phyloP scores from a whole-genome alignment of 2,888 invertebrate genomes.

The Caenorhabditis panamensis region DNA sequence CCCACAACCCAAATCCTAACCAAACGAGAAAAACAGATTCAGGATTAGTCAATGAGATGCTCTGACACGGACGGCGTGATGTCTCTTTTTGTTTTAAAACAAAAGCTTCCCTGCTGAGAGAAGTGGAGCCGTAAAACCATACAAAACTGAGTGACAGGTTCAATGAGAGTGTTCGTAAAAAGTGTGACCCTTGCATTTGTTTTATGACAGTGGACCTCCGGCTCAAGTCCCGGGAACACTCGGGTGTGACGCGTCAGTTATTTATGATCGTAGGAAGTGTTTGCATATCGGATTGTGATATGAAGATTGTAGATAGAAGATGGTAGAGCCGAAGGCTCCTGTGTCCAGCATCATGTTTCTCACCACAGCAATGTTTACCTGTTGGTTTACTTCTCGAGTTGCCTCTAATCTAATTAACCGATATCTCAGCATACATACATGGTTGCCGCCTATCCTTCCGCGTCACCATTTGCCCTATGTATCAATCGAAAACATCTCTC shows the following conservation, averaged over 20 bases:
- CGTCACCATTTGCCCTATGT: constrained; percentile 18
- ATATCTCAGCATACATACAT: not conserved
- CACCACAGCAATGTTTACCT: not conserved
- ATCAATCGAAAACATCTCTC: constrained; percentile 53
- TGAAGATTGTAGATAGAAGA: not conserved
- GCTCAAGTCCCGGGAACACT: constrained; percentile 22
- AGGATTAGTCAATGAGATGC: constrained; percentile 7
- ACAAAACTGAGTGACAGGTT: constrained; percentile 12
- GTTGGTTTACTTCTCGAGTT: not conserved
- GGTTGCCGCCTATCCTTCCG: constrained; percentile 18
- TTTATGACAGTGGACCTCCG: constrained; percentile 11
- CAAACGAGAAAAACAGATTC: not conserved
- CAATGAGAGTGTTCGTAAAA: constrained; percentile 14
- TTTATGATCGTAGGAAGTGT: constrained; percentile 20
- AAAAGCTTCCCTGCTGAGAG: constrained; percentile 7
- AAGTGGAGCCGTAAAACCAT: not conserved
- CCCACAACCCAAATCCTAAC: not conserved
- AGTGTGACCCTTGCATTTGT: constrained; percentile 15
- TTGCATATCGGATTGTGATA: constrained; percentile 18
- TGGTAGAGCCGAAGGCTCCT: too few relatives aligned
- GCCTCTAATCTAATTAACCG: constrained; percentile 32
- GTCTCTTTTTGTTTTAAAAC: constrained; percentile 5
- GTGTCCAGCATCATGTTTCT: too few relatives aligned
- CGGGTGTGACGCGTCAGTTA: constrained; percentile 39
- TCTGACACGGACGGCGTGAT: not conserved